Percentiles rank a stretch among this genome's conserved stretches.
Evolutionary conservation across 2,797 vertebrate species (phyloP).

Genomic region (Yasuhikotakia modesta): DNA sequence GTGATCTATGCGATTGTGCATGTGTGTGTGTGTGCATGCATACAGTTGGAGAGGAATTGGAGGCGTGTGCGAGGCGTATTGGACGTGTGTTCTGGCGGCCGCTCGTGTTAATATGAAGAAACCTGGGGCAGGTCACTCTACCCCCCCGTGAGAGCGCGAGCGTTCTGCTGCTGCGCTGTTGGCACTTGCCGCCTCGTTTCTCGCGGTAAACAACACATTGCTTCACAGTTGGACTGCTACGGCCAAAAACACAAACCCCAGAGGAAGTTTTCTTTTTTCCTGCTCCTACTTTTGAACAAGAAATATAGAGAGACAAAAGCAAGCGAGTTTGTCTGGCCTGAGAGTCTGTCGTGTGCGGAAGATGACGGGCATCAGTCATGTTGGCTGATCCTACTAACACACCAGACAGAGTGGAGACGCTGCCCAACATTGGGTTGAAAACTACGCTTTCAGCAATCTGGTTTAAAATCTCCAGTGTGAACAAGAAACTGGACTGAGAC

Average conservation of each 20-base stretch:
- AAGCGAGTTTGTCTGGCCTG: slow-evolving; percentile 44
- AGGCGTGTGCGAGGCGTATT: slow-evolving; percentile 69
- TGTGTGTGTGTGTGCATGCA: slow-evolving; percentile 46
- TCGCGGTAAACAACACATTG: slow-evolving; percentile 85
- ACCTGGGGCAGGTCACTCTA: slow-evolving; percentile 82
- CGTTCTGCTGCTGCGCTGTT: slow-evolving; percentile 78
- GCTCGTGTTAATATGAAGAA: slow-evolving; percentile 80
- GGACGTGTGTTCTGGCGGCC: slow-evolving; percentile 77
- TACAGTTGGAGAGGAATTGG: slow-evolving; percentile 51
- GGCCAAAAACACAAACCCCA: slow-evolving; percentile 71
- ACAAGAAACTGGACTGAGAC: slow-evolving; percentile 39
- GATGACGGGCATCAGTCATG: slow-evolving; percentile 51
- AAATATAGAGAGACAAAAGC: slow-evolving; percentile 56
- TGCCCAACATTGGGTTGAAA: slow-evolving; percentile 55
- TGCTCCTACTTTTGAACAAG: slow-evolving; percentile 62
- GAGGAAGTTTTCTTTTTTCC: slow-evolving; percentile 73
- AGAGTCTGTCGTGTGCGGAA: slow-evolving; percentile 54
- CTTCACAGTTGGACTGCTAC: slow-evolving; percentile 81
- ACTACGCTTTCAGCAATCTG: slow-evolving; percentile 56
- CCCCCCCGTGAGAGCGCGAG: slow-evolving; percentile 65
- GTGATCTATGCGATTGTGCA: slow-evolving; percentile 16
- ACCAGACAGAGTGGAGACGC: slow-evolving; percentile 52
- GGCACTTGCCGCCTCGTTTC: slow-evolving; percentile 70
- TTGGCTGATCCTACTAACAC: slow-evolving; percentile 58
- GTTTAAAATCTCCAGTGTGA: slow-evolving; percentile 54